phyloP scores from a whole-genome alignment of 2,113 vertebrate species.

The Bos taurus region DNA sequence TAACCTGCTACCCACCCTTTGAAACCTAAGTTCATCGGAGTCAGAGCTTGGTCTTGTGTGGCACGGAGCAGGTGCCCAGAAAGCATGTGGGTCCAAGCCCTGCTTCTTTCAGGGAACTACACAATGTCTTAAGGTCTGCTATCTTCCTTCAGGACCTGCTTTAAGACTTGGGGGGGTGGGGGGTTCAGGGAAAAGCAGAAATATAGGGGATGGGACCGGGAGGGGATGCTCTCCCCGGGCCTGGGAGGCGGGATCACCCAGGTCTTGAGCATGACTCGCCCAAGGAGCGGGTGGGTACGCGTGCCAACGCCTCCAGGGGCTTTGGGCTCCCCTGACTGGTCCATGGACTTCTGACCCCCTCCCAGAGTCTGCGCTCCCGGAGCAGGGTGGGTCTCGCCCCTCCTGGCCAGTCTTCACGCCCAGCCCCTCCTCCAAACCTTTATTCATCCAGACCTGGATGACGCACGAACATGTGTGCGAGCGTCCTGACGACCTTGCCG shows the following conservation, averaged over 20 bases:
- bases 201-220: not conserved
- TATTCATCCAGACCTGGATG: not conserved
- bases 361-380: not conserved
- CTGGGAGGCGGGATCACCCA: not conserved
- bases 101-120: not conserved
- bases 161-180: not conserved
- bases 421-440: not conserved
- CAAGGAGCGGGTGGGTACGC: no score
- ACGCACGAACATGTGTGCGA: rapidly evolving
- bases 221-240: not conserved
- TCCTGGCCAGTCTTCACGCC: rapidly evolving
- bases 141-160: not conserved
- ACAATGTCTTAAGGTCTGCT: not conserved
- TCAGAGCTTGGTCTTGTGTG: not conserved
- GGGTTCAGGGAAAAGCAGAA: not conserved
- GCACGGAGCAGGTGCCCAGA: not conserved
- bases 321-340: not conserved
- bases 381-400: not conserved
- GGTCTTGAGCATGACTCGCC: not conserved
- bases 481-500: not conserved
- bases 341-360: not conserved
- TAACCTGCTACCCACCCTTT: not conserved
- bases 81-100: not conserved
- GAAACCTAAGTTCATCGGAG: not conserved
- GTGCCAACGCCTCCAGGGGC: not conserved